These are phyloP conservation scores for Pseudomyrmex pallidus DNA, from an alignment of 1,140 invertebrate species.

Conservation along the genomic window DNA sequence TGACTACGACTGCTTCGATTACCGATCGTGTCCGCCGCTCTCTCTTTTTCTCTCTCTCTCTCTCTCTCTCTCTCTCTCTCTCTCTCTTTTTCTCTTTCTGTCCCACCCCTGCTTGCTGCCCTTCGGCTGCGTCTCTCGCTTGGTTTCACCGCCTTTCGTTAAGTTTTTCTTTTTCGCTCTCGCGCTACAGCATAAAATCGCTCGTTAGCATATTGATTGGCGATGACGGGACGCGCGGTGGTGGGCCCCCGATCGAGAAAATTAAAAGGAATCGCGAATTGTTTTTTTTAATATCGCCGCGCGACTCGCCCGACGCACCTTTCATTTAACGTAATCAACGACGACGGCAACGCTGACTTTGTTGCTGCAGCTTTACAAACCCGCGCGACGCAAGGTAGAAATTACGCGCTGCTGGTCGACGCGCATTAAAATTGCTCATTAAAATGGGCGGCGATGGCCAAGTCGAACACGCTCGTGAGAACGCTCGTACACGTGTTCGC, in stretches of 20 bases:
- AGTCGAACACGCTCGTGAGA: too few relatives aligned
- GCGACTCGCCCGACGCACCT: not conserved
- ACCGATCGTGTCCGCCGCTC: conserved; percentile 58
- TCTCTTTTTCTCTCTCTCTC: conserved; percentile 14
- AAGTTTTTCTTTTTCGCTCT: conserved; percentile 42
- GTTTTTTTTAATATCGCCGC: conserved; percentile 69
- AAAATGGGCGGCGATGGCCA: too few relatives aligned
- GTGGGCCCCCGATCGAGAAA: conserved; percentile 68
- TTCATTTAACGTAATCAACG: conserved; percentile 33
- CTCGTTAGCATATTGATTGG: conserved; percentile 85
- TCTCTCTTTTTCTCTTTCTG: not conserved
- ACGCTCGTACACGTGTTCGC: not conserved
- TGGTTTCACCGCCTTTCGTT: conserved; percentile 16
- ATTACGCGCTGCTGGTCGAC: not conserved
- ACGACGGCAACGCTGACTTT: conserved; percentile 21
- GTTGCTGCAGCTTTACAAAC: conserved; percentile 10
- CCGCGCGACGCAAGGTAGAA: not conserved
- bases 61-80: conserved; percentile 6
- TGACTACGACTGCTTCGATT: conserved; percentile 67
- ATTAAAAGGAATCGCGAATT: conserved; percentile 79
- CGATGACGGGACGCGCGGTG: conserved; percentile 81
- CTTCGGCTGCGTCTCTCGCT: conserved; percentile 17
- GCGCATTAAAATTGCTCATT: not conserved
- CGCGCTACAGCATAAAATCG: conserved; percentile 69
- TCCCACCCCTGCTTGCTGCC: not conserved